Conservation (phyloP, 1,140 invertebrate species). For the Sitobion miscanthi region DNA sequence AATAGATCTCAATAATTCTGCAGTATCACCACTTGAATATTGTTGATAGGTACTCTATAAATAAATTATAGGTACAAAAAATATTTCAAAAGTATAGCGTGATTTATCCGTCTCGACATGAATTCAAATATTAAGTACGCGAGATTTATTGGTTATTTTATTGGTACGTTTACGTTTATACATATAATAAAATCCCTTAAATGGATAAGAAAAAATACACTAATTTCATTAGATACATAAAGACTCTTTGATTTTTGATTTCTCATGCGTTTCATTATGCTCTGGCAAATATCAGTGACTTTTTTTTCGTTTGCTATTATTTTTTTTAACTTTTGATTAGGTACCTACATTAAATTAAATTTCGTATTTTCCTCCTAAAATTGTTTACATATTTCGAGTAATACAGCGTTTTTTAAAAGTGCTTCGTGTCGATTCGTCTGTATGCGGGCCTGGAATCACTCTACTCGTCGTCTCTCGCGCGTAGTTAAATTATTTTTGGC, state of each 20-base stretch:
- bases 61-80: too few species aligned
- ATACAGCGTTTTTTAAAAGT: not conserved
- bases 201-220: not conserved
- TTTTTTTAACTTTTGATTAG: not conserved
- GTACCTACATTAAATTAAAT: not conserved
- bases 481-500: not conserved
- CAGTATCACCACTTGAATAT: not conserved
- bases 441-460: too few species aligned
- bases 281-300: too few species aligned
- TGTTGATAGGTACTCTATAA: too few species aligned
- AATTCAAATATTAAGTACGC: not conserved
- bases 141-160: not conserved
- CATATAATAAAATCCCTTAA: not conserved
- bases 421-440: not conserved
- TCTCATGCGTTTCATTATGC: not conserved
- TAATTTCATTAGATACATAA: not conserved
- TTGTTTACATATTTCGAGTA: not conserved
- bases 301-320: too few species aligned
- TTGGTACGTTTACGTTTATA: not conserved
- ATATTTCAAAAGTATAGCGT: too few species aligned
- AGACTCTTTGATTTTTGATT: not conserved
- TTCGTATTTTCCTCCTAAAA: not conserved
- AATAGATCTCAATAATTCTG: not conserved
- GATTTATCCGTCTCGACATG: not conserved
- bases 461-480: not conserved